Evolutionary conservation across 2,888 invertebrate genomes (phyloP).

Genomic region (Arctia plantaginis): DNA sequence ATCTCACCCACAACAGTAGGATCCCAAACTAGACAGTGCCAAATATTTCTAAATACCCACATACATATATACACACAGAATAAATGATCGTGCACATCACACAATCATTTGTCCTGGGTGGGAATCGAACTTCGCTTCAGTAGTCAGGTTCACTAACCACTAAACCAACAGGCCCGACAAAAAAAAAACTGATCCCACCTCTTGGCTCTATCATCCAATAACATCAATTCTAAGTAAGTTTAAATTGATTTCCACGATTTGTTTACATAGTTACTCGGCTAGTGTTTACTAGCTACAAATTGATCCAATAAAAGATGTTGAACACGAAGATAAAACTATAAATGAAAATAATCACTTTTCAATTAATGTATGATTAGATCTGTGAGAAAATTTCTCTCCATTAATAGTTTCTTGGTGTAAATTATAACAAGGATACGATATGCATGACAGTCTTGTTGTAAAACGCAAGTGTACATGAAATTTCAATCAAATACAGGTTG

Average conservation of each 20-base stretch:
- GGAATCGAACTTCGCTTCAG: too few relatives aligned
- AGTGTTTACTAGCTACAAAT: conserved; percentile 34
- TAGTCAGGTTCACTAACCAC: too few relatives aligned
- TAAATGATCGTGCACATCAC: background rate
- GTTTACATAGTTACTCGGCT: too few relatives aligned
- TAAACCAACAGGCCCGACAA: too few relatives aligned
- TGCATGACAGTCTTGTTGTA: background rate
- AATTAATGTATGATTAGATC: background rate
- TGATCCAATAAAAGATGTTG: background rate
- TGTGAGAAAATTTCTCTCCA: background rate
- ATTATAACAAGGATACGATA: background rate
- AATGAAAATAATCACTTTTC: background rate
- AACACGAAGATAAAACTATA: background rate
- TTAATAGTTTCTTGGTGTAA: background rate
- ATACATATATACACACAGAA: background rate
- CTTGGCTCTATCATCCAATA: background rate
- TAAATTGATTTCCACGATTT: background rate
- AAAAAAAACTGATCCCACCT: background rate
- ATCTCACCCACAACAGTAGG: too few relatives aligned
- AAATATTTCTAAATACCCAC: too few relatives aligned
- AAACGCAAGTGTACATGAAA: background rate
- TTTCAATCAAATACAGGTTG: background rate
- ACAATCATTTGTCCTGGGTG: background rate
- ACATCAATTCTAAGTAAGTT: background rate
- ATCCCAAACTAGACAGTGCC: too few relatives aligned